A percentile compares a stretch with the other conserved stretches of the same genome.
phyloP scores from a whole-genome alignment of 2,113 vertebrate genomes.

The Zosterops japonicus region DNA sequence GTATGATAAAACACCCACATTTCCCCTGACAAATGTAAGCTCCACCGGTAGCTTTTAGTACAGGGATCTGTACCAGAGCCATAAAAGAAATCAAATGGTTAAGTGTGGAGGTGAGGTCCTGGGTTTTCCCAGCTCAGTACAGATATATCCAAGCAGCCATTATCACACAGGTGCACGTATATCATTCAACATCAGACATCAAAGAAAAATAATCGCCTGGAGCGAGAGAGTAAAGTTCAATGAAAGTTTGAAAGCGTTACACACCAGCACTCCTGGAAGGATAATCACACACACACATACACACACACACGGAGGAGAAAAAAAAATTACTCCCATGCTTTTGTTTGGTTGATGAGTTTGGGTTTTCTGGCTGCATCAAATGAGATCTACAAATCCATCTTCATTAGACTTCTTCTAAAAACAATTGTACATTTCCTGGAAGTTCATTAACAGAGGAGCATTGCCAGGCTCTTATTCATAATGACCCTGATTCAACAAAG shows the following conservation, averaged over 20 bases:
- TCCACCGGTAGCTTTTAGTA: slow-evolving; percentile 60
- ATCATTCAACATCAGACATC: slow-evolving; percentile 46
- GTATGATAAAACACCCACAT: slow-evolving; percentile 61
- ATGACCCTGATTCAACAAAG: slow-evolving; percentile 45
- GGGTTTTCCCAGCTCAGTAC: slow-evolving; percentile 30
- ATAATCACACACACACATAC: slow-evolving; percentile 30
- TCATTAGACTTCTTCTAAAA: slow-evolving; percentile 75
- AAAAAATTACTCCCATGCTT: slow-evolving; percentile 41
- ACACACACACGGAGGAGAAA: not conserved
- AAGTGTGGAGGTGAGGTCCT: slow-evolving; percentile 20
- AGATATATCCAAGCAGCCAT: slow-evolving; percentile 29
- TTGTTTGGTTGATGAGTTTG: slow-evolving; percentile 70
- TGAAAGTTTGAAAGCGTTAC: slow-evolving; percentile 64
- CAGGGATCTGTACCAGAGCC: slow-evolving; percentile 14
- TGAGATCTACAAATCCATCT: slow-evolving; percentile 74
- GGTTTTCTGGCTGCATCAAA: slow-evolving; percentile 68
- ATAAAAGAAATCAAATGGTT: slow-evolving; percentile 34
- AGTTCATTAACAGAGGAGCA: slow-evolving; percentile 69
- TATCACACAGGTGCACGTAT: slow-evolving; percentile 23
- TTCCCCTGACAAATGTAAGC: slow-evolving; percentile 64
- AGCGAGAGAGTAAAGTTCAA: slow-evolving; percentile 62
- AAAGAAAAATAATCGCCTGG: slow-evolving; percentile 23
- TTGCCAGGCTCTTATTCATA: slow-evolving; percentile 66
- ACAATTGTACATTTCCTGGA: slow-evolving; percentile 70
- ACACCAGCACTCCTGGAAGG: slow-evolving; percentile 56